Percentiles rank a stretch among this genome's conserved stretches.
Evolutionary conservation across 2,797 vertebrate species (phyloP).

Genomic region (Simalia tracyae): DNA sequence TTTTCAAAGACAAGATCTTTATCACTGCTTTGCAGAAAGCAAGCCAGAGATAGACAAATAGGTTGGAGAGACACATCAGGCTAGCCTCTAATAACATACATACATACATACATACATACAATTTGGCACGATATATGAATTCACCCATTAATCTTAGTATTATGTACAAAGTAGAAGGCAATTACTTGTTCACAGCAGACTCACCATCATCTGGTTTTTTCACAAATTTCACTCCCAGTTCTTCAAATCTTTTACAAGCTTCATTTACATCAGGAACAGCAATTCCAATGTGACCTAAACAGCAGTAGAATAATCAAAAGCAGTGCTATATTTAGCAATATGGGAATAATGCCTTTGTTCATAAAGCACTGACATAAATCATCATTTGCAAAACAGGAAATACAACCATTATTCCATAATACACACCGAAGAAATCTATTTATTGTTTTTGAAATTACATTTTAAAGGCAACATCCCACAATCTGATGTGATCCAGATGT

Average conservation of each 20-base stretch:
- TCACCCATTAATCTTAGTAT: background rate
- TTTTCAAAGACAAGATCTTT: background rate
- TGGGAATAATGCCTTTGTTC: background rate
- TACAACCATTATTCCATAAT: background rate
- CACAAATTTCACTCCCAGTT: constrained; percentile 92
- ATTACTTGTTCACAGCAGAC: constrained; percentile 21
- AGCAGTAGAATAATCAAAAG: constrained; percentile 28
- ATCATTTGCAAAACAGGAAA: background rate
- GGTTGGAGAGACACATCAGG: background rate
- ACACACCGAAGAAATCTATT: background rate
- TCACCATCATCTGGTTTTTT: constrained; percentile 96
- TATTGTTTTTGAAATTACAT: background rate
- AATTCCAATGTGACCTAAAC: constrained; percentile 92
- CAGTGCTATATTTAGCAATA: background rate
- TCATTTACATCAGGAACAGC: constrained; percentile 90
- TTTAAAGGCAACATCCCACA: background rate
- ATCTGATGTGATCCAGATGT: background rate
- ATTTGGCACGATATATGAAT: background rate
- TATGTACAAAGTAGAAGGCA: background rate
- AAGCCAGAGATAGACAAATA: background rate
- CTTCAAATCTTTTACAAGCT: constrained; percentile 94
- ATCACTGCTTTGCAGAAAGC: background rate
- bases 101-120: background rate
- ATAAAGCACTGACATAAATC: background rate
- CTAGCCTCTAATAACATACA: background rate